Conservation (phyloP, 2,113 vertebrate species). For the rat (Rattus norvegicus) region DNA sequence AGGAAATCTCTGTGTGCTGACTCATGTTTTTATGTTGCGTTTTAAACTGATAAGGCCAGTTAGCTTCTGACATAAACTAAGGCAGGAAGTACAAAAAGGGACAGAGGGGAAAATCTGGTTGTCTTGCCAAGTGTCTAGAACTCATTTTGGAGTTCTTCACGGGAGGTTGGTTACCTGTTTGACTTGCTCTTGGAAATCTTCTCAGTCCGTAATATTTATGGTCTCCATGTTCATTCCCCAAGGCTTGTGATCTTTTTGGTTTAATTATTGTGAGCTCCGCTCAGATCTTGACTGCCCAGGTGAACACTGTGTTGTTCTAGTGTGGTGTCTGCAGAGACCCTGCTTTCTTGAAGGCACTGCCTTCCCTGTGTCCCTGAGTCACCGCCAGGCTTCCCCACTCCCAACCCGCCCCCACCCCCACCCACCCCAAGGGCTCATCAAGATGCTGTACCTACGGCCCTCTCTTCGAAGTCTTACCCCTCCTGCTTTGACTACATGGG, state of each 20-base stretch:
- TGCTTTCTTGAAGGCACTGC: not conserved
- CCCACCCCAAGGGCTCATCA: not conserved
- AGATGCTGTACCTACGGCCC: not conserved
- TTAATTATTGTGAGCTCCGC: not conserved
- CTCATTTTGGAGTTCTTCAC: not conserved
- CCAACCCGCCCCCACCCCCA: not conserved
- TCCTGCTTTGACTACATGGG: not conserved
- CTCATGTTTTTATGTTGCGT: conserved; percentile 85
- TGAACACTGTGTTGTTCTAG: not conserved
- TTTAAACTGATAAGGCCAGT: conserved; percentile 87
- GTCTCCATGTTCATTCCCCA: not conserved
- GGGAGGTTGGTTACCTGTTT: not conserved
- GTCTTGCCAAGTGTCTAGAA: conserved; percentile 77
- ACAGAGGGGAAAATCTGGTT: conserved; percentile 80
- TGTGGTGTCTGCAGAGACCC: not conserved
- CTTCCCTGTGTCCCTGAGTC: not conserved
- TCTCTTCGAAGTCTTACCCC: not conserved
- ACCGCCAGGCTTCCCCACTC: not conserved
- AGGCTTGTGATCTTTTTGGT: not conserved
- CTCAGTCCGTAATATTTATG: not conserved
- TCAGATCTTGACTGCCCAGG: not conserved
- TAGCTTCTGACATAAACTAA: conserved; percentile 85
- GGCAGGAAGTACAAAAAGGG: conserved; percentile 86
- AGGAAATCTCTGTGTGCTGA: conserved; percentile 81
- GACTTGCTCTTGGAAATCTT: not conserved